Conservation (phyloP, 2,888 invertebrate species). For the Lamellibrachia columna region DNA sequence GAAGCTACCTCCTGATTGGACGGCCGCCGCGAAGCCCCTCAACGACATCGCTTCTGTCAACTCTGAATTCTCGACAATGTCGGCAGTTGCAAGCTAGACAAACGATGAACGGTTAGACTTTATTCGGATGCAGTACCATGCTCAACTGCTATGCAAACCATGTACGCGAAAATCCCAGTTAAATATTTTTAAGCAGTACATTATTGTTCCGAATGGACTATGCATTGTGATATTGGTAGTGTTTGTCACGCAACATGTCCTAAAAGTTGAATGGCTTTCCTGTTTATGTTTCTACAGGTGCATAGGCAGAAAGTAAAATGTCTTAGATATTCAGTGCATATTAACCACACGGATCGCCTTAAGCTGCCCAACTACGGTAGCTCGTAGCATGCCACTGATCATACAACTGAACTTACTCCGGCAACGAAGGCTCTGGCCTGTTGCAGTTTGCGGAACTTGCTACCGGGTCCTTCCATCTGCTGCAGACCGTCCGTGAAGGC, state of each 20-base stretch:
- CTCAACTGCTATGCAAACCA: not conserved
- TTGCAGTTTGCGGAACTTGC: not conserved
- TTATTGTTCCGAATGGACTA: not conserved
- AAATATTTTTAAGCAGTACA: not conserved
- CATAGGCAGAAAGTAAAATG: not conserved
- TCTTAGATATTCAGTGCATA: not conserved
- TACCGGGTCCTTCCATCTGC: conserved; percentile 9
- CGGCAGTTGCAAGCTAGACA: not conserved
- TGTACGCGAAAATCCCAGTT: not conserved
- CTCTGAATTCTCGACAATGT: not conserved
- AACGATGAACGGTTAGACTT: not conserved
- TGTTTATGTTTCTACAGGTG: not conserved
- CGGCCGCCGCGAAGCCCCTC: not conserved
- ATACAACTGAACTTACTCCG: not conserved
- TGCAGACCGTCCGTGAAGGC: not conserved
- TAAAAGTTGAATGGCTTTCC: not conserved
- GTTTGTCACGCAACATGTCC: not conserved
- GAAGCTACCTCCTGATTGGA: not conserved
- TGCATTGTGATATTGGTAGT: not conserved
- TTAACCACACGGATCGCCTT: not conserved
- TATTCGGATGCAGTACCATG: not conserved
- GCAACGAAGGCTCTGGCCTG: not conserved
- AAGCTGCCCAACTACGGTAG: not conserved
- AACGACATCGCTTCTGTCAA: not conserved
- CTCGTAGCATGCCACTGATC: not conserved